Conservation (phyloP, 2,113 vertebrate genomes). For the Paracanthobrama guichenoti region DNA sequence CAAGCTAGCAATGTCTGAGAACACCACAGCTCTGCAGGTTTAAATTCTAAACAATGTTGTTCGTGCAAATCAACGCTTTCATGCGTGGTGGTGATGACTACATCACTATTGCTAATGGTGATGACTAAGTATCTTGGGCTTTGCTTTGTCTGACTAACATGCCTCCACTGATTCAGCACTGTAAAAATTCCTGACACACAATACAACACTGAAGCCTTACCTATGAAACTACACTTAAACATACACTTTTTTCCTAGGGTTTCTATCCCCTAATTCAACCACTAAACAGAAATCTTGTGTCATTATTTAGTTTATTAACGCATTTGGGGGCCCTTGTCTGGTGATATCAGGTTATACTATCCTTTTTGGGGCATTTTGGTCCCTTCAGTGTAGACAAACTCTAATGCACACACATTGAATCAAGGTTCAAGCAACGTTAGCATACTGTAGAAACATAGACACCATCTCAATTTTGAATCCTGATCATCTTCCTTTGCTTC, state of each 20-base stretch:
- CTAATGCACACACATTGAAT: background rate
- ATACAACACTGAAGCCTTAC: background rate
- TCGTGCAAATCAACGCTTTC: constrained; percentile 3
- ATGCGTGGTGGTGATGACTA: background rate
- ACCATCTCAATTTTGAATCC: background rate
- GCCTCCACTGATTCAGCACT: background rate
- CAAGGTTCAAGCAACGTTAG: background rate
- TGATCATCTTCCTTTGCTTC: background rate
- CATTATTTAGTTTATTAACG: background rate
- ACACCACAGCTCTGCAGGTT: background rate
- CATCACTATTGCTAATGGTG: constrained; percentile 29
- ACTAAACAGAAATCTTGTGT: background rate
- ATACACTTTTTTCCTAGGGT: background rate
- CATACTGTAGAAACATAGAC: background rate
- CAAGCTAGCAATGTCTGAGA: background rate
- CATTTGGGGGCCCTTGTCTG: background rate
- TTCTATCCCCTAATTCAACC: background rate
- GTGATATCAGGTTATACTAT: background rate
- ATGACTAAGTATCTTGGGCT: constrained; percentile 25
- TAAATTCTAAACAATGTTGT: background rate
- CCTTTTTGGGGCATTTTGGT: background rate
- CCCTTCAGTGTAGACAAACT: background rate
- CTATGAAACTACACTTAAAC: background rate
- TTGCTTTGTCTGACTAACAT: constrained; percentile 37
- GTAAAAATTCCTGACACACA: background rate